Base-by-base conservation (phyloP, 2,113 vertebrate genomes). In the Naja naja region DNA sequence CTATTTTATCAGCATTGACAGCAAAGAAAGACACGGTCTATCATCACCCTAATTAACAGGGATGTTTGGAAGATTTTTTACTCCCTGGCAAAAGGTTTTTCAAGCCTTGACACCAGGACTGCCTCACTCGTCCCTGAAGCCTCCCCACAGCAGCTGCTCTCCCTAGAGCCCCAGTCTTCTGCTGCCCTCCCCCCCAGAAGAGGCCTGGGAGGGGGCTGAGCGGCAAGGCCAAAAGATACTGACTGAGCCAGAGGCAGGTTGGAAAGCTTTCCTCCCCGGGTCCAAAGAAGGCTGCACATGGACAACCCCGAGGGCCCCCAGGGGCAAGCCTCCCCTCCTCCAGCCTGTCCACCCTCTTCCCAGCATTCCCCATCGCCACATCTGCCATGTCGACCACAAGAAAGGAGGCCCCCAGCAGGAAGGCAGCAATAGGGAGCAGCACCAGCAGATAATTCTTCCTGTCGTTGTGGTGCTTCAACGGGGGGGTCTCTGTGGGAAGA, bases 401-500 rank as follows among this genome's bases (percentile, higher is more conserved):
- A 81, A 39, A 81, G 74, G 2, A 81, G 18, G 0, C 3, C 74
- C 34, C 74, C 74, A 81, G 34, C 74, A 81, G 34, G 34, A 39
- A 4, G 74, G 74, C 74, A 39, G 6, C 69, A 7, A 81, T 1
- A 3, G 74, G 34, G 34, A 81, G 18, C 34, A 81, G 74, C 34
- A 43, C 34, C 74, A 81, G 34, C 18, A 81, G 74, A 34, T 39
- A 34, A 18, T 6, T 43, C 18, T 20, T 39, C 34, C 74, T 43
- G 34, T 6, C 2, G n/a, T 74, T 5, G 2, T 0, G 69, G 69
- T n/a, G 1, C 30, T 7, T 18, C 16, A 9, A 3, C 0, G 34
- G 34, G 69, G 2, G 0, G 6, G 12, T 2, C 64, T 9, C 74
- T 81, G 74, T 1, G 18, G 74, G 34, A 22, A 43, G 18, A 22